Percentiles rank a stretch among this genome's conserved stretches.
Conservation (phyloP, 53 echinoderm and acorn worm genomes). For the Hippasteria phrygiana region DNA sequence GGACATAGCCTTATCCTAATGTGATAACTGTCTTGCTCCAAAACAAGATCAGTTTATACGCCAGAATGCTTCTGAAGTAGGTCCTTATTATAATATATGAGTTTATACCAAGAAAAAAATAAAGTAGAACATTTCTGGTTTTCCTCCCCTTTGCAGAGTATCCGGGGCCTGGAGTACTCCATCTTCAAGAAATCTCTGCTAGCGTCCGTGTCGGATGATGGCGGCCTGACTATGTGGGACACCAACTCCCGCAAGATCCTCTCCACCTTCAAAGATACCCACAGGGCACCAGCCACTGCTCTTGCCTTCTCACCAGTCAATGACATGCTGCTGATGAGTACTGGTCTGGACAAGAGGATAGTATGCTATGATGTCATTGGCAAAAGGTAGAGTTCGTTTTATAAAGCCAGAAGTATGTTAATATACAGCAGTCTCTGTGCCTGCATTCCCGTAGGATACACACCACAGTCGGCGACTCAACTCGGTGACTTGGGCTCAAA, state of each 20-base stretch:
- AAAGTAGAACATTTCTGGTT: too few relatives aligned
- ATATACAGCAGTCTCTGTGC: not conserved
- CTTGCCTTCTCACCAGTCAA: slow-evolving; percentile 94
- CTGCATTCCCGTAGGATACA: not conserved
- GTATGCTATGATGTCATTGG: slow-evolving; percentile 92
- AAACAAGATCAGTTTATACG: too few relatives aligned
- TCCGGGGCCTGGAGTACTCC: slow-evolving; percentile 90
- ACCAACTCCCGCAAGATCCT: slow-evolving; percentile 83
- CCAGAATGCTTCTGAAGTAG: too few relatives aligned
- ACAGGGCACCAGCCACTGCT: slow-evolving; percentile 88
- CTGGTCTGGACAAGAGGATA: slow-evolving; percentile 93
- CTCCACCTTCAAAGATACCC: slow-evolving; percentile 76
- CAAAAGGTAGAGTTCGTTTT: slow-evolving; percentile 65
- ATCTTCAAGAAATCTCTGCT: slow-evolving; percentile 90
- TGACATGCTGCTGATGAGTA: slow-evolving; percentile 87
- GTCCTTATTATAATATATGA: too few relatives aligned
- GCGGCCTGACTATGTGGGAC: slow-evolving; percentile 91
- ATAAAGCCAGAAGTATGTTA: not conserved
- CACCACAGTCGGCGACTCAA: too few relatives aligned
- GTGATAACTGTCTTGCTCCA: too few relatives aligned
- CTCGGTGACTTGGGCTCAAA: too few relatives aligned
- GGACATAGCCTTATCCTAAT: too few relatives aligned
- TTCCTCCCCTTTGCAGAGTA: slow-evolving; percentile 81
- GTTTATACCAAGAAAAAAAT: too few relatives aligned
- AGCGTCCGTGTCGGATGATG: slow-evolving; percentile 93